Percentiles rank a stretch among this genome's conserved stretches.
Conservation (phyloP, 2,888 invertebrate genomes). For the Drosophila ochracea region DNA sequence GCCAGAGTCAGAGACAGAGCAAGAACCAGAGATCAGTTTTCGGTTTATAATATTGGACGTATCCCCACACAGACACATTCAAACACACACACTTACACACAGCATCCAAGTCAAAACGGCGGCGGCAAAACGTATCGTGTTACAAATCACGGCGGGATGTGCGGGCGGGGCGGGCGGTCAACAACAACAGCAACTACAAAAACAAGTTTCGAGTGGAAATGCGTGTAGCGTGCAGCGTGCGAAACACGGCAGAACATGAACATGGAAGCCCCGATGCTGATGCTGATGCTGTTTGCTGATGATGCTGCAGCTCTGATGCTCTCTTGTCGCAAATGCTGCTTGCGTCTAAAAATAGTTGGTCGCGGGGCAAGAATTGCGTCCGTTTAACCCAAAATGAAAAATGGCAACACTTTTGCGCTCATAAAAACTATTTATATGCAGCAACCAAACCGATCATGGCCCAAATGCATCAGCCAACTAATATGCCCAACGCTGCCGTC, state of each 20-base stretch:
- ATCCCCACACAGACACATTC: constrained; percentile 14
- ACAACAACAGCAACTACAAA: constrained; percentile 35
- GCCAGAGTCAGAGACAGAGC: neutral
- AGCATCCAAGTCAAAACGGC: constrained; percentile 55
- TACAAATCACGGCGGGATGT: constrained; percentile 74
- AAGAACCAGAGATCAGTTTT: constrained; percentile 29
- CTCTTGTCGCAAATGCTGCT: constrained; percentile 53
- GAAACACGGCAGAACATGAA: constrained; percentile 77
- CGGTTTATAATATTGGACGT: constrained; percentile 26
- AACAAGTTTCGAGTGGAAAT: constrained; percentile 81
- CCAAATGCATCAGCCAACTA: constrained; percentile 46
- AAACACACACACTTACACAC: constrained; percentile 15
- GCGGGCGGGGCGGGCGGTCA: constrained; percentile 45
- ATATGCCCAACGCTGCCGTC: constrained; percentile 55
- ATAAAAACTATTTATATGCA: constrained; percentile 76
- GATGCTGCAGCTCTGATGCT: constrained; percentile 22
- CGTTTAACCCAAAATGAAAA: constrained; percentile 70
- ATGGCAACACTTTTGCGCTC: constrained; percentile 81
- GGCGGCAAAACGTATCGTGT: constrained; percentile 78
- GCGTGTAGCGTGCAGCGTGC: constrained; percentile 81
- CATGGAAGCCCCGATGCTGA: constrained; percentile 54
- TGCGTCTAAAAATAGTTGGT: constrained; percentile 68
- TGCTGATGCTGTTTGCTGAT: constrained; percentile 16
- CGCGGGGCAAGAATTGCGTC: constrained; percentile 15
- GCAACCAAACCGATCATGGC: constrained; percentile 26